Evolutionary conservation across 2,888 invertebrate species (phyloP).

Genomic region (Archips crataeganus): DNA sequence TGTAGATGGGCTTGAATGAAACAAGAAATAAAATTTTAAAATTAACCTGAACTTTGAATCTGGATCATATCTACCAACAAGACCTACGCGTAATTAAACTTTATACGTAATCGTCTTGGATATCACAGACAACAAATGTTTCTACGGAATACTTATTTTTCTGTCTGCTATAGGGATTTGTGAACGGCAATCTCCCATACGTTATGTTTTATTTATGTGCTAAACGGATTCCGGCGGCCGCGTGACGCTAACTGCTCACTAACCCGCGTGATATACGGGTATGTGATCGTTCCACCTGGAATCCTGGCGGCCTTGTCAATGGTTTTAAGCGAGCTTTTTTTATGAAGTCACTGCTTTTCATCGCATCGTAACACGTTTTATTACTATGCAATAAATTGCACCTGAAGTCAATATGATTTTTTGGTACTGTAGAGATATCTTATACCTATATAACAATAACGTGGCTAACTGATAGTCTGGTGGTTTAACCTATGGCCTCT

Average conservation of each 20-base stretch:
- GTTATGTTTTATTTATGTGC: constrained; percentile 38
- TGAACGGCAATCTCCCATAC: constrained; percentile 17
- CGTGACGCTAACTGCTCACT: constrained; percentile 36
- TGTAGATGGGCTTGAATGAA: too few relatives aligned
- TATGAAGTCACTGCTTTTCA: constrained; percentile 1
- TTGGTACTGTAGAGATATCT: neutral
- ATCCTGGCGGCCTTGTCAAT: neutral
- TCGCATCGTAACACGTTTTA: neutral
- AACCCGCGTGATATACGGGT: constrained; percentile 26
- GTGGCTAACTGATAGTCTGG: too few relatives aligned
- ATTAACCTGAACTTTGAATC: too few relatives aligned
- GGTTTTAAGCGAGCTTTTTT: constrained; percentile 4
- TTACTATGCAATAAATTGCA: constrained; percentile 1
- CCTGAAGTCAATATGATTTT: neutral
- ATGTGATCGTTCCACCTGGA: constrained; percentile 25
- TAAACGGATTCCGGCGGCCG: constrained; percentile 12
- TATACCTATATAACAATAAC: too few relatives aligned
- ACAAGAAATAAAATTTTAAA: too few relatives aligned
- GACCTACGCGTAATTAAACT: too few relatives aligned
- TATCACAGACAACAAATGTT: too few relatives aligned
- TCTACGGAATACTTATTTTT: neutral
- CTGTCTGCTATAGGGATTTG: constrained; percentile 6
- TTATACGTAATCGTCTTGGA: too few relatives aligned
- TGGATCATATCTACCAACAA: too few relatives aligned
- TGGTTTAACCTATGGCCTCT: too few relatives aligned